Percentiles rank a stretch among this genome's conserved stretches.
phyloP scores from a whole-genome alignment of 2,797 vertebrate species.

The Macrochelys suwanniensis region DNA sequence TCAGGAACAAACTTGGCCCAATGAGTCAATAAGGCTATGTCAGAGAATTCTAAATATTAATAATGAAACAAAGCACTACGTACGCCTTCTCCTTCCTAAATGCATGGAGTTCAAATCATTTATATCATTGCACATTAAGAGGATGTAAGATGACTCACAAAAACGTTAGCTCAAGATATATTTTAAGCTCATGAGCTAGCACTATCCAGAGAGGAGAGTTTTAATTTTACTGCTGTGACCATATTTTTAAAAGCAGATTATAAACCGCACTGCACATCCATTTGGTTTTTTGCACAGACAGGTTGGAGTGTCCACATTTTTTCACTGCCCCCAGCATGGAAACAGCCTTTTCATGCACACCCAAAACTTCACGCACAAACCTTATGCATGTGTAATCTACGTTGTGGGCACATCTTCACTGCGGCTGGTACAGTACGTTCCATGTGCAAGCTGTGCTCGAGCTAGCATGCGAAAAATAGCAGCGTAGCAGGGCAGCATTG shows the following conservation, averaged over 20 bases:
- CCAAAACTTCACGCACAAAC: conserved; percentile 63
- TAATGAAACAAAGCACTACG: background rate
- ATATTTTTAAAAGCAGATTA: conserved; percentile 53
- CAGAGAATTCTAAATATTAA: background rate
- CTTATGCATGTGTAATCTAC: conserved; percentile 33
- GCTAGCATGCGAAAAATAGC: background rate
- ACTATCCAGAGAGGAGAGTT: conserved; percentile 63
- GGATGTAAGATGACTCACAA: conserved; percentile 54
- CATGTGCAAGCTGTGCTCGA: background rate
- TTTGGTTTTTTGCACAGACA: conserved; percentile 38
- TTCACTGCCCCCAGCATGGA: conserved; percentile 55
- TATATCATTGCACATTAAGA: conserved; percentile 47
- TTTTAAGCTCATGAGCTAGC: conserved; percentile 57
- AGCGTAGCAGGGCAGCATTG: background rate
- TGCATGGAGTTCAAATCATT: conserved; percentile 53
- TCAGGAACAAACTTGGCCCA: background rate
- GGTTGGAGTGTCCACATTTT: conserved; percentile 50
- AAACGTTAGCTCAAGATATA: conserved; percentile 68
- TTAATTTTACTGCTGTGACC: conserved; percentile 67
- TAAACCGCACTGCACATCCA: conserved; percentile 55
- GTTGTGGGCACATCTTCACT: background rate
- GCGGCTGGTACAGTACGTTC: background rate
- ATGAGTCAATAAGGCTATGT: background rate
- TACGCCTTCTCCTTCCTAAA: conserved; percentile 11
- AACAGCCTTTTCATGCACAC: conserved; percentile 62